phyloP scores from a whole-genome alignment of 2,888 invertebrate species.

The Meloe dianella region DNA sequence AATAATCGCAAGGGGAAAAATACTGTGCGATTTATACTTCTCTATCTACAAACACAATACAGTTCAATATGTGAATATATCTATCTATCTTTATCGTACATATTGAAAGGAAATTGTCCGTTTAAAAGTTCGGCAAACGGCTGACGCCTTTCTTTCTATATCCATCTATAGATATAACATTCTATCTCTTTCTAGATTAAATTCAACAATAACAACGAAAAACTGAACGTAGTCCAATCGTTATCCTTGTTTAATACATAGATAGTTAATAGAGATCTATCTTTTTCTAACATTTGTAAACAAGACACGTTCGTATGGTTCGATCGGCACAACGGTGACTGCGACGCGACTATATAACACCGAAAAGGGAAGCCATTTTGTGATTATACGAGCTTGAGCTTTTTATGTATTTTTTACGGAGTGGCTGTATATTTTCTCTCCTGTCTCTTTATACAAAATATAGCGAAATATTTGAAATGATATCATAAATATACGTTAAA shows the following conservation, averaged over 20 bases:
- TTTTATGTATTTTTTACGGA: constrained; percentile 28
- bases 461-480: not conserved
- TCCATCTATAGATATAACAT: not conserved
- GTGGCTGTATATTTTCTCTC: not conserved
- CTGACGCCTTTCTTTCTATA: not conserved
- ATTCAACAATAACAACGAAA: not conserved
- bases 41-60: not conserved
- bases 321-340: constrained; percentile 31
- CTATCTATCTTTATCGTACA: not conserved
- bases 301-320: constrained; percentile 35
- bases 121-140: constrained; percentile 2
- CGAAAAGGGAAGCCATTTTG: constrained; percentile 54
- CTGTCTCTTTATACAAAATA: not conserved
- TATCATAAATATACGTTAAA: not conserved
- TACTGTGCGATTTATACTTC: not conserved
- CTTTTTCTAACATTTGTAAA: constrained; percentile 38
- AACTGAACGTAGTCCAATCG: not conserved
- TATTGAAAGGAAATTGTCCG: not conserved
- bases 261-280: constrained; percentile 23
- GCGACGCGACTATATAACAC: constrained; percentile 30
- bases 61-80: not conserved
- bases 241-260: not conserved
- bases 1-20: too few species aligned
- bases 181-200: not conserved
- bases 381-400: constrained; percentile 43